A percentile compares a stretch with the other conserved stretches of the same genome.
These are phyloP conservation scores for Procambarus clarkii DNA, from an alignment of 1,140 invertebrate species.

Conservation along the genomic window DNA sequence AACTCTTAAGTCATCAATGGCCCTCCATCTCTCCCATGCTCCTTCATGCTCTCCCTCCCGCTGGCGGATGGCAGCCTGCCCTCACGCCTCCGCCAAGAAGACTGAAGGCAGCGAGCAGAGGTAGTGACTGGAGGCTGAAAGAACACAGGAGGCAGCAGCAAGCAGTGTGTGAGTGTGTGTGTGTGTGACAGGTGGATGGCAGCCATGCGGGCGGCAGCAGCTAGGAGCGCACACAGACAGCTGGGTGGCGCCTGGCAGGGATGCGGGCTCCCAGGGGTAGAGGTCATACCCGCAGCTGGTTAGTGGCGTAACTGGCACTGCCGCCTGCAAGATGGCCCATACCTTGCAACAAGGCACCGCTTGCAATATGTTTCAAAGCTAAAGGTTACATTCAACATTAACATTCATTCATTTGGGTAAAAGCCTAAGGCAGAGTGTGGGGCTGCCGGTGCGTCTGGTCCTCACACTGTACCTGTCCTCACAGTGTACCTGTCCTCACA, in stretches of 20 bases:
- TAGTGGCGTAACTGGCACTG: neutral
- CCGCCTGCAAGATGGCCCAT: neutral
- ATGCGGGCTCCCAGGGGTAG: slow-evolving; percentile 14
- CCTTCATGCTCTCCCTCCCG: neutral
- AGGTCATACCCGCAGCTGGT: slow-evolving; percentile 4
- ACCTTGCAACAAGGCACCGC: slow-evolving; percentile 15
- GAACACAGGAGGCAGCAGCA: neutral
- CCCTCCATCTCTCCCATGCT: neutral
- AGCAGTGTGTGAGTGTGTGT: neutral
- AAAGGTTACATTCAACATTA: neutral
- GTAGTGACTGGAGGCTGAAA: neutral
- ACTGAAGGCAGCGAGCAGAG: neutral
- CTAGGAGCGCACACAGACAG: slow-evolving; percentile 28
- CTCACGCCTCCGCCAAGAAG: neutral
- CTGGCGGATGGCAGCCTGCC: too few relatives aligned
- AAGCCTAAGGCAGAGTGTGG: neutral
- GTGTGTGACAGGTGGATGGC: slow-evolving; percentile 25
- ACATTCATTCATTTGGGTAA: neutral
- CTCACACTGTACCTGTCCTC: neutral
- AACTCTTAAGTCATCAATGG: neutral
- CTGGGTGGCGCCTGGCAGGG: slow-evolving; percentile 27
- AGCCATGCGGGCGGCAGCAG: slow-evolving; percentile 38
- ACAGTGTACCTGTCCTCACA: too few relatives aligned
- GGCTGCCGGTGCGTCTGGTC: neutral
- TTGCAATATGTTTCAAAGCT: neutral